Evolutionary conservation across 2,113 vertebrate genomes (phyloP).

Genomic region (Ptychochromis oligacanthus): DNA sequence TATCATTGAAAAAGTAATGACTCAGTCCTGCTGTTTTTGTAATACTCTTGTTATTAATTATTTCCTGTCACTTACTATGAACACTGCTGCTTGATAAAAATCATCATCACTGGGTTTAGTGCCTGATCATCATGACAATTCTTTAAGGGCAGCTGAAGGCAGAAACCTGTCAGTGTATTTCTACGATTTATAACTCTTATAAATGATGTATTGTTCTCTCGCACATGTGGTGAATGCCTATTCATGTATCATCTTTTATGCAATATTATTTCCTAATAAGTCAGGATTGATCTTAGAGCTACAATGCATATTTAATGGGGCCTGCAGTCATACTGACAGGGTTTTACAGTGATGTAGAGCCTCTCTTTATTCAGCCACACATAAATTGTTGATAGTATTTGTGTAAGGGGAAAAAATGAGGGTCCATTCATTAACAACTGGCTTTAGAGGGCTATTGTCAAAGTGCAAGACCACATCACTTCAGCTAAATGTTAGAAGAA

Average conservation of each 20-base stretch:
- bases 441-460: constrained; percentile 2
- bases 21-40: not conserved
- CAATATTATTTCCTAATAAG: constrained; percentile 42
- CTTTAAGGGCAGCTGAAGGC: constrained; percentile 23
- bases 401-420: constrained; percentile 6
- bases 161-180: constrained; percentile 22
- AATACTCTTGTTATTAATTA: not conserved
- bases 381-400: constrained; percentile 10
- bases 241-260: constrained; percentile 38
- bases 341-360: constrained; percentile 32
- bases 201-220: constrained; percentile 31
- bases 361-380: constrained; percentile 22
- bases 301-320: constrained; percentile 32
- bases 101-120: not conserved
- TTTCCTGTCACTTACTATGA: constrained; percentile 7
- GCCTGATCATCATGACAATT: constrained; percentile 9
- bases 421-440: constrained; percentile 17
- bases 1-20: not conserved
- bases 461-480: not conserved
- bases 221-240: not conserved
- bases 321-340: constrained; percentile 19
- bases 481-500: not conserved
- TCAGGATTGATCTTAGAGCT: constrained; percentile 31
- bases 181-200: constrained; percentile 17
- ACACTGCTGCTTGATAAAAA: not conserved